Conservation (phyloP, 2,797 vertebrate species). For the Myotis myotis region DNA sequence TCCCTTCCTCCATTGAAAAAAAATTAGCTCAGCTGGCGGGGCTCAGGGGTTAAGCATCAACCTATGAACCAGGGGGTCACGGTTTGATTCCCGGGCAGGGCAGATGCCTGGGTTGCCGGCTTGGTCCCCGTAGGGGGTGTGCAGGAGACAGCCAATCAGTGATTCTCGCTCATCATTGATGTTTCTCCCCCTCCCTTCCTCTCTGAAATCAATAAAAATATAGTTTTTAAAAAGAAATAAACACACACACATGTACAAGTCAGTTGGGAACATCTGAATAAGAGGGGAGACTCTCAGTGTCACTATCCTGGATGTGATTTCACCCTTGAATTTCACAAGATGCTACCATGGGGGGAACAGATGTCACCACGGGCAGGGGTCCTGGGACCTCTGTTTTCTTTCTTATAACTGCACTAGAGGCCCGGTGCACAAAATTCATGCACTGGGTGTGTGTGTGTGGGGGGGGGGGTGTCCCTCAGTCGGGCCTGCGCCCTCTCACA, state of each 20-base stretch:
- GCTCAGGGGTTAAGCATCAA: background rate
- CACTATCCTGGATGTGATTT: background rate
- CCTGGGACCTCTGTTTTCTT: background rate
- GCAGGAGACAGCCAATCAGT: background rate
- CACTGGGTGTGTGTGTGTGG: too few relatives aligned
- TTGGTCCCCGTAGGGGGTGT: background rate
- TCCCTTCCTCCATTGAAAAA: background rate
- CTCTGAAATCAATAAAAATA: background rate
- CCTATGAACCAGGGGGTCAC: background rate
- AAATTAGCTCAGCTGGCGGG: too few relatives aligned
- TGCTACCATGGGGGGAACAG: background rate
- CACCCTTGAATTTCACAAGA: background rate
- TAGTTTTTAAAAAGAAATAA: background rate
- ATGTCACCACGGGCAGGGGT: background rate
- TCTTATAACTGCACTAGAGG: background rate
- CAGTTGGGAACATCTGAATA: accelerated
- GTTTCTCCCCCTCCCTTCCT: too few relatives aligned
- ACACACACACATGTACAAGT: background rate
- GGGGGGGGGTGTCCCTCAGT: too few relatives aligned
- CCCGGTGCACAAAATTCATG: too few relatives aligned
- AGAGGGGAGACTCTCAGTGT: accelerated
- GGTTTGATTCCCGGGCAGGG: background rate
- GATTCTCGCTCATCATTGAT: background rate
- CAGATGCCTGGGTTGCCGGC: accelerated
- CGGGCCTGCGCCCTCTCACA: too few relatives aligned